Evolutionary conservation across 2,888 invertebrate species (phyloP).

Genomic region (Clostera curtula): DNA sequence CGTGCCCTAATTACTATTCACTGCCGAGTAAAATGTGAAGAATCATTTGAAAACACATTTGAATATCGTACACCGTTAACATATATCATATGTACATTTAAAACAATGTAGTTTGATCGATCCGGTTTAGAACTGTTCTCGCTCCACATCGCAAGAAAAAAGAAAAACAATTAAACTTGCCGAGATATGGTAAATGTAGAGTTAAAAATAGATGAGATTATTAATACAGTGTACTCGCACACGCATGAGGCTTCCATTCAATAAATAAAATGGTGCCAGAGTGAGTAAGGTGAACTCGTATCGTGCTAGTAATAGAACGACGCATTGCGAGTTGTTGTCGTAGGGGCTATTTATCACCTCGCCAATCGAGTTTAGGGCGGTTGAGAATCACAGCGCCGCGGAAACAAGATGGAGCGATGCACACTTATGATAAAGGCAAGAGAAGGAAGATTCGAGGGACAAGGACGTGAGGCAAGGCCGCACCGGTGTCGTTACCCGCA

Average conservation of each 20-base stretch:
- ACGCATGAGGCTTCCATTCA: slow-evolving; percentile 48
- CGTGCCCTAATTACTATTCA: slow-evolving; percentile 58
- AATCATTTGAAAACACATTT: slow-evolving; percentile 45
- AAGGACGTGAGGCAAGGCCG: slow-evolving; percentile 68
- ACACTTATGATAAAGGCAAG: slow-evolving; percentile 26
- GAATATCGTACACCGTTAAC: slow-evolving; percentile 45
- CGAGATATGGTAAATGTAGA: slow-evolving; percentile 32
- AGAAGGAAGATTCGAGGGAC: slow-evolving; percentile 37
- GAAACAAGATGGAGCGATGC: slow-evolving; percentile 27
- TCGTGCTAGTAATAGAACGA: slow-evolving; percentile 42
- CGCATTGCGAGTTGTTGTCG: slow-evolving; percentile 51
- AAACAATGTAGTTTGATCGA: slow-evolving; percentile 54
- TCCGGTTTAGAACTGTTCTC: slow-evolving; percentile 39
- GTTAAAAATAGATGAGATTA: slow-evolving; percentile 42
- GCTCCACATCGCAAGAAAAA: slow-evolving; percentile 22
- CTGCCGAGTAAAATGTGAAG: slow-evolving; percentile 50
- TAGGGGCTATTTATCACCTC: slow-evolving; percentile 57
- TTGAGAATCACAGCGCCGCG: slow-evolving; percentile 28
- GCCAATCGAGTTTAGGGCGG: slow-evolving; percentile 45
- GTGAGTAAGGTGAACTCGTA: slow-evolving; percentile 43
- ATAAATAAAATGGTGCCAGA: slow-evolving; percentile 53
- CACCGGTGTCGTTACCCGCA: slow-evolving; percentile 40
- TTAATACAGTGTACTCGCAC: slow-evolving; percentile 42
- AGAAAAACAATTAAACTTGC: slow-evolving; percentile 21
- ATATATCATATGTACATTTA: slow-evolving; percentile 38